Conservation (phyloP, 2,797 vertebrate genomes). For the Lepilemur septentrionalis region DNA sequence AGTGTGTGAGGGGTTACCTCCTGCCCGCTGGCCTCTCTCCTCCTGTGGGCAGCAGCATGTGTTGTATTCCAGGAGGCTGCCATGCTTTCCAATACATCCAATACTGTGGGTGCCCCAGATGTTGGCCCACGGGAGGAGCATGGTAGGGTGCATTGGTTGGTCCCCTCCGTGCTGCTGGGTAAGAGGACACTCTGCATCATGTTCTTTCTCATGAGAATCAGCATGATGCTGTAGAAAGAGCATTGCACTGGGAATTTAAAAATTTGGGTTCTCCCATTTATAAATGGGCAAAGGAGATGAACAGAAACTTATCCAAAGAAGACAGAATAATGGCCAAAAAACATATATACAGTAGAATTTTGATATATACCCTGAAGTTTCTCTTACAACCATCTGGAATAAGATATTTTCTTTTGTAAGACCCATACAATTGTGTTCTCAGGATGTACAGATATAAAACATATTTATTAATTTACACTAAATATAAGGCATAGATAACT, state of each 20-base stretch:
- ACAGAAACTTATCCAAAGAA: too few relatives aligned
- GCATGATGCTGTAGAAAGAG: background rate
- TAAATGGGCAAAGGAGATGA: too few relatives aligned
- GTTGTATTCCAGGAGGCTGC: background rate
- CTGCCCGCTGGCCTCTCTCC: background rate
- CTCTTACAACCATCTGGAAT: background rate
- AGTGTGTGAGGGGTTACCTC: background rate
- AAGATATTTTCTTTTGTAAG: background rate
- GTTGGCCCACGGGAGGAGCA: background rate
- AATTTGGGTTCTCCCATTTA: too few relatives aligned
- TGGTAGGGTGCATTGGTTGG: background rate
- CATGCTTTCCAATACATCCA: background rate
- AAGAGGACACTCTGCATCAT: background rate
- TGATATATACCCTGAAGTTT: background rate
- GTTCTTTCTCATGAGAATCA: background rate
- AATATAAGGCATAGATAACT: background rate
- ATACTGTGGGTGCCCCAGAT: background rate
- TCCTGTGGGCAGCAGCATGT: background rate
- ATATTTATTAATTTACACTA: conserved; percentile 3
- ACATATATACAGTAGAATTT: background rate
- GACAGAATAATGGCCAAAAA: too few relatives aligned
- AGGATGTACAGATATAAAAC: background rate
- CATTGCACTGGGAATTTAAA: background rate
- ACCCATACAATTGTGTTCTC: background rate
- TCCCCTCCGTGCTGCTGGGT: background rate